These are phyloP conservation scores for Drosophila hamatofila DNA, from an alignment of 2,888 invertebrate genomes.

Conservation along the genomic window DNA sequence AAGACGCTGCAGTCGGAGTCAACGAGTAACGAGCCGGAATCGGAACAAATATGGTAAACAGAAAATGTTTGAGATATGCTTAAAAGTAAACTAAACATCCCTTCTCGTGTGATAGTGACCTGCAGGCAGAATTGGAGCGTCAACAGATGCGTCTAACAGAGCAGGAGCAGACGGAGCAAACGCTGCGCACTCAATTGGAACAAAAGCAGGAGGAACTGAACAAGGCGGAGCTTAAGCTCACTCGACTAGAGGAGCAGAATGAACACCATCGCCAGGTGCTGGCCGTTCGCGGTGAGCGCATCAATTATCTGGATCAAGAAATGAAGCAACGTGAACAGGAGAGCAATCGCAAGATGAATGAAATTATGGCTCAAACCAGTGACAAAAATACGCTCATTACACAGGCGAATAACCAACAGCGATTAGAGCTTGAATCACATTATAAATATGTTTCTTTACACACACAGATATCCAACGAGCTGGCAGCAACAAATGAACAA, in stretches of 20 bases:
- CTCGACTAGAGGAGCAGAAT: slow-evolving; percentile 72
- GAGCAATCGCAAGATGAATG: slow-evolving; percentile 65
- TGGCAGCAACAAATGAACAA: slow-evolving; percentile 76
- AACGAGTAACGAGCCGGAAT: neutral
- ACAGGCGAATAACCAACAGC: slow-evolving; percentile 20
- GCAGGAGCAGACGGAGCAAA: neutral
- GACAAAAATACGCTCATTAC: slow-evolving; percentile 66
- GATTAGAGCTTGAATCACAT: neutral
- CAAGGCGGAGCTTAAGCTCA: slow-evolving; percentile 56
- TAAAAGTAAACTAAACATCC: neutral
- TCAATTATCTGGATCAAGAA: slow-evolving; percentile 60
- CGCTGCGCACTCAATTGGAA: slow-evolving; percentile 60
- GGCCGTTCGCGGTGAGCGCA: slow-evolving; percentile 72
- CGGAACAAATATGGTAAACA: neutral
- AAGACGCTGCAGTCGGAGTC: neutral
- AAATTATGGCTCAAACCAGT: slow-evolving; percentile 72
- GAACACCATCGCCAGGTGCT: slow-evolving; percentile 72
- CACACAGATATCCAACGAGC: slow-evolving; percentile 73
- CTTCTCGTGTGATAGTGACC: slow-evolving; percentile 21
- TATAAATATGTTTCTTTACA: neutral
- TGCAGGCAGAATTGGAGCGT: slow-evolving; percentile 19
- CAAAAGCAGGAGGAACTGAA: slow-evolving; percentile 59
- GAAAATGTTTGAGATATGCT: neutral
- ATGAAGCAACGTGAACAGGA: slow-evolving; percentile 77
- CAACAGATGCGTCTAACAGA: neutral